A percentile compares a stretch with the other conserved stretches of the same genome.
Conservation (phyloP, 2,888 invertebrate species). For the Netelia melanura region DNA sequence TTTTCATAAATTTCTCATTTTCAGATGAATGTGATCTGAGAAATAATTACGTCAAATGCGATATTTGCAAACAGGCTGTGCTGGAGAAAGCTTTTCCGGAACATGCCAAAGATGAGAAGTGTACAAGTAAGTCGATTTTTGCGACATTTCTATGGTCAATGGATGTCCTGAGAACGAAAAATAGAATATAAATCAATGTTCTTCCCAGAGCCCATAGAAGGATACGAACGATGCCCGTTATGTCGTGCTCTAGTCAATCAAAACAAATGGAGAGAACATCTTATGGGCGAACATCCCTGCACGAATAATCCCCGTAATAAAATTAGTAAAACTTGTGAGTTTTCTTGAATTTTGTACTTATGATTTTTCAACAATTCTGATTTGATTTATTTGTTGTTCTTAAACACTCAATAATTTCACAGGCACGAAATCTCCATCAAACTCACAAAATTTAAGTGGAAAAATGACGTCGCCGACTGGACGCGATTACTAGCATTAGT, state of each 20-base stretch:
- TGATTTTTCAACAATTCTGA: background rate
- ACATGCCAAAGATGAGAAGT: conserved; percentile 88
- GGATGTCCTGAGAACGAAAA: conserved; percentile 17
- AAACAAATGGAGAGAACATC: conserved; percentile 93
- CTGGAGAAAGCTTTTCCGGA: conserved; percentile 87
- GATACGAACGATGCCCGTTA: conserved; percentile 93
- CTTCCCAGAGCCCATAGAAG: conserved; percentile 86
- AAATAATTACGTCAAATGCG: conserved; percentile 90
- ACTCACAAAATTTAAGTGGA: conserved; percentile 80
- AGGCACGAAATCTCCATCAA: conserved; percentile 83
- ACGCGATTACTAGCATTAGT: conserved; percentile 80
- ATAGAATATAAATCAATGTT: conserved; percentile 20
- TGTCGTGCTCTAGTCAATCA: conserved; percentile 93
- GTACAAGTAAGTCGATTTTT: conserved; percentile 86
- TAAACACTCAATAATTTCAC: conserved; percentile 1
- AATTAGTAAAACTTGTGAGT: conserved; percentile 80
- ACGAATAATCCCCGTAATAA: conserved; percentile 82
- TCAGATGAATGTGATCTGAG: conserved; percentile 91
- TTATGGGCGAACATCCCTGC: conserved; percentile 88
- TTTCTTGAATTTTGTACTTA: conserved; percentile 15
- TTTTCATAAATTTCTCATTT: conserved; percentile 65
- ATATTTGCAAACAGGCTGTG: conserved; percentile 91
- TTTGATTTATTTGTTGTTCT: background rate
- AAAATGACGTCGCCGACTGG: conserved; percentile 82
- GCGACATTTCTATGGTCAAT: conserved; percentile 12